Conservation (phyloP, 2,113 vertebrate genomes). For the Pungitius pungitius region DNA sequence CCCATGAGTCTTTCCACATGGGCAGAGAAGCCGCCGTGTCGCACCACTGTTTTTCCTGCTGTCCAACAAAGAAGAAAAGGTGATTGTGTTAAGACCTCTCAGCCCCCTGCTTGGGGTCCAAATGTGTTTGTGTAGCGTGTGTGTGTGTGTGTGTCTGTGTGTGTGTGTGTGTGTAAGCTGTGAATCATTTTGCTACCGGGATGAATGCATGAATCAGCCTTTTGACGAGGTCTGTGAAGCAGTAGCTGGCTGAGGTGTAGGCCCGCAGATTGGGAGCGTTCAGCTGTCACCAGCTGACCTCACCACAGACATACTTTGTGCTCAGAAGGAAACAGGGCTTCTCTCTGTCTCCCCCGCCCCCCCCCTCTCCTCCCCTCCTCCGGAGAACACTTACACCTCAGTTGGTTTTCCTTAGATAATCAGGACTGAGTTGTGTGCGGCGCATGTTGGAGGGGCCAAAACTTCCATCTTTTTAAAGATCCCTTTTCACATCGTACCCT, state of each 20-base stretch:
- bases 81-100: conserved; percentile 74
- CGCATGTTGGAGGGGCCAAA: conserved; percentile 34
- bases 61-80: conserved; percentile 79
- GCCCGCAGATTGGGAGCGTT: conserved; percentile 67
- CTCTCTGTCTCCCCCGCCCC: conserved; percentile 58
- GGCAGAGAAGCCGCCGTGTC: conserved; percentile 70
- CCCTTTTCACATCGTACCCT: conserved; percentile 35
- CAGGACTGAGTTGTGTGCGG: conserved; percentile 53
- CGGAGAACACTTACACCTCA: conserved; percentile 73
- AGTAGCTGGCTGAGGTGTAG: conserved; percentile 70
- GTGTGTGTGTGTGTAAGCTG: conserved; percentile 33
- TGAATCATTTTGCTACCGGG: conserved; percentile 63
- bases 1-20: conserved; percentile 78
- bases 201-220: conserved; percentile 79
- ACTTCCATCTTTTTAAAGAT: conserved; percentile 53
- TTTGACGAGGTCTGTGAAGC: conserved; percentile 68
- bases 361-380: conserved; percentile 28
- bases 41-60: conserved; percentile 76
- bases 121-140: conserved; percentile 66
- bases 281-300: conserved; percentile 80
- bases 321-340: conserved; percentile 67
- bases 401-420: conserved; percentile 70
- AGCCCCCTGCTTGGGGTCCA: conserved; percentile 58
- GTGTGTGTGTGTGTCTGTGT: conserved; percentile 30
- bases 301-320: conserved; percentile 78